Evolutionary conservation across 2,888 invertebrate species (phyloP), one percentile per base, ranked within the genome.

Genomic region (Heliconius aoede): DNA sequence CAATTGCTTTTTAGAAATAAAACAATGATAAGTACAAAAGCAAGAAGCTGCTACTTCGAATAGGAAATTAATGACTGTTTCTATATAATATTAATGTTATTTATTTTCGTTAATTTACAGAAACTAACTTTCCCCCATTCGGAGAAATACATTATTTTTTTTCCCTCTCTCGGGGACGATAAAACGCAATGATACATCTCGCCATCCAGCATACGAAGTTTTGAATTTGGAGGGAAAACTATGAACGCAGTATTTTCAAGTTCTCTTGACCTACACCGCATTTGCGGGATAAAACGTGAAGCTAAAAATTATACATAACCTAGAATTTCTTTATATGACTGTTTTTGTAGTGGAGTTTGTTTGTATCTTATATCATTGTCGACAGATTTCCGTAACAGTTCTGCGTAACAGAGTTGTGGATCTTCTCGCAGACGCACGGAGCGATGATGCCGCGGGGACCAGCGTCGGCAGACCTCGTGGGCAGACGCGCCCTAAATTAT

Each of bases 301-400:
- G 30, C 1, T 24, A 36, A 13, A n/a, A 18, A 26, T 46, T 65
- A 21, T 58, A 24, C 58, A 21, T 1, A 72, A 95, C 97, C 97
- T 87, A 97, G 89, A 83, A 95, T 94, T 81, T 95, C 90, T 84
- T 95, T 95, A 84, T 96, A 96, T 72, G 89, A 88, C 77, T 91
- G 89, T 83, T 96, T 95, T 78, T 95, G 94, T 28, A 88, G 91
- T 75, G 95, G 92, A 30, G 95, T 93, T 73, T 95, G 95, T 81
- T 95, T 95, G 86, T 97, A 97, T 46, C 97, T 92, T 79, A 97
- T 93, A 83, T 96, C 96, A 87, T 97, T 97, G 84, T 97, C 97
- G 21, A 97, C 95, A 79, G 95, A 95, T 84, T 95, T 94, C 79
- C 96, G 94, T 79, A 95, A 87, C 76, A 95, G 92, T 68, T 95